phyloP scores from a whole-genome alignment of 2,113 vertebrate species.

The Ondatra zibethicus region DNA sequence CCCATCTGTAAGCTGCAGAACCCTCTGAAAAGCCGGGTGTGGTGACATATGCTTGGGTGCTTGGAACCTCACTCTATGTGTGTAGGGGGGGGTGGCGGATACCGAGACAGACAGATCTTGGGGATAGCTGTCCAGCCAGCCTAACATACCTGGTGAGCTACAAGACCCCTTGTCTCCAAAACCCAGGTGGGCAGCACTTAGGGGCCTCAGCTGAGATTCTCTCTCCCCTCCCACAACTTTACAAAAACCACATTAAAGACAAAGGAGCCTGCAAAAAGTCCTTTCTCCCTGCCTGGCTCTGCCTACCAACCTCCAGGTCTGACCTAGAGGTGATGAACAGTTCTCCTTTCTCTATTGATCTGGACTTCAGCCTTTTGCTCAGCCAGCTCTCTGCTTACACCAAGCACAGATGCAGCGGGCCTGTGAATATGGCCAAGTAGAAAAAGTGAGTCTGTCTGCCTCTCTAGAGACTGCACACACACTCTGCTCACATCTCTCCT shows the following conservation, averaged over 20 bases:
- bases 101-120: neutral
- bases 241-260: neutral
- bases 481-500: too few species aligned
- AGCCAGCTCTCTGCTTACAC: neutral
- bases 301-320: neutral
- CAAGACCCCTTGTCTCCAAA: neutral
- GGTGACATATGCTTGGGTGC: neutral
- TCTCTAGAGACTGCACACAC: neutral
- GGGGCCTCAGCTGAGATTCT: neutral
- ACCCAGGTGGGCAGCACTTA: neutral
- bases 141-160: neutral
- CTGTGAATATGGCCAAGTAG: too few species aligned
- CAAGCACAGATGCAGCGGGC: neutral
- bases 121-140: neutral
- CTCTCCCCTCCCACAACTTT: too few species aligned
- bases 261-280: neutral
- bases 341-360: neutral
- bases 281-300: neutral
- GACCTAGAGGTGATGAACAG: too few species aligned
- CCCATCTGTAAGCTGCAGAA: neutral
- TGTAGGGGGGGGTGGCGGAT: rapidly evolving
- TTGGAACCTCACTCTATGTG: neutral
- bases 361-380: neutral
- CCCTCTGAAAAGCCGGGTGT: neutral
- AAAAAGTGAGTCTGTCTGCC: neutral